Percentiles rank a stretch among this genome's conserved stretches.
phyloP scores from a whole-genome alignment of 1,140 invertebrate genomes.

The Mamestra configurata region DNA sequence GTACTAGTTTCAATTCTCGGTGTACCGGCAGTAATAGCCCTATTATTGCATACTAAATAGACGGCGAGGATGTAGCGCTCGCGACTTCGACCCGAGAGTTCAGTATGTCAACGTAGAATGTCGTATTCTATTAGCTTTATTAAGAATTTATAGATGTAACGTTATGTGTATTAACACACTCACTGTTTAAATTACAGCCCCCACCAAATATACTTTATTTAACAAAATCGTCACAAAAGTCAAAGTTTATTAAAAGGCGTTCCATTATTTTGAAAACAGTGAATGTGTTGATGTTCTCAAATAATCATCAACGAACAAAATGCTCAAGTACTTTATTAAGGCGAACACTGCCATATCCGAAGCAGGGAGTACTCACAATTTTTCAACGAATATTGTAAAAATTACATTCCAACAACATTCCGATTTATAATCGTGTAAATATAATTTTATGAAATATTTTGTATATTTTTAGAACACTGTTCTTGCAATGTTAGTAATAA shows the following conservation, averaged over 20 bases:
- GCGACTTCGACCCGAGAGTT: constrained; percentile 12
- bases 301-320: constrained; percentile 75
- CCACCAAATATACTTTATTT: constrained; percentile 79
- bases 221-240: constrained; percentile 61
- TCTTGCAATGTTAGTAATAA: constrained; percentile 65
- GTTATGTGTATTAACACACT: constrained; percentile 85
- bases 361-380: constrained; percentile 60
- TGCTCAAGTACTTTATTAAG: constrained; percentile 86
- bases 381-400: constrained; percentile 50
- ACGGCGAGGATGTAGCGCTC: not conserved
- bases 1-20: constrained; percentile 70
- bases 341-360: constrained; percentile 76
- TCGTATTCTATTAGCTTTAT: constrained; percentile 84
- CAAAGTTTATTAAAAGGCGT: constrained; percentile 30
- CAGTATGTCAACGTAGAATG: constrained; percentile 52
- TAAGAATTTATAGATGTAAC: constrained; percentile 71
- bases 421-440: constrained; percentile 77
- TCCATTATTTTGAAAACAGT: constrained; percentile 73
- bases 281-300: constrained; percentile 85
- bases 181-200: constrained; percentile 81
- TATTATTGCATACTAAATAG: not conserved
- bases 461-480: constrained; percentile 81
- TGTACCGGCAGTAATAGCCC: constrained; percentile 15
- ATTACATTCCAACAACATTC: constrained; percentile 69
- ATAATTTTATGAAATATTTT: constrained; percentile 71